These are phyloP conservation scores for Lucinisca nassula DNA, from an alignment of 2,888 invertebrate species.

Conservation along the genomic window DNA sequence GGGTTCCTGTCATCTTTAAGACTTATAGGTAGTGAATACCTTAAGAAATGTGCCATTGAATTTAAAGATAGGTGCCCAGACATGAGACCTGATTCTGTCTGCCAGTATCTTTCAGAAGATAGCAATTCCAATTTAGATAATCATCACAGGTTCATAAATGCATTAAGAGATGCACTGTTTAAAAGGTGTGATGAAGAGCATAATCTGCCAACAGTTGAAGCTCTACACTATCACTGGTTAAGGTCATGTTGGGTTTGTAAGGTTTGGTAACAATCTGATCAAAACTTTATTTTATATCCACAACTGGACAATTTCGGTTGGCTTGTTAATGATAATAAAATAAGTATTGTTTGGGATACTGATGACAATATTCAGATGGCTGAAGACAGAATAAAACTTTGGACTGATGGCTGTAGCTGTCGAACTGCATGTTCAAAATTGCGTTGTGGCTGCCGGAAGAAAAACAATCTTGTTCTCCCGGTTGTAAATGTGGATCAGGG, in stretches of 20 bases:
- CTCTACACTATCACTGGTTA: not conserved
- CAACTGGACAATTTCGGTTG: not conserved
- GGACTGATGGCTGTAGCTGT: constrained; percentile 19
- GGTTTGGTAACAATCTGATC: constrained; percentile 6
- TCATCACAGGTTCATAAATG: not conserved
- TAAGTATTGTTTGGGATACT: constrained; percentile 15
- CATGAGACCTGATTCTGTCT: not conserved
- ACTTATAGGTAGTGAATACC: constrained; percentile 13
- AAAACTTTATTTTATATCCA: not conserved
- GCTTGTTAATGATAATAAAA: not conserved
- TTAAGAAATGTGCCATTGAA: not conserved
- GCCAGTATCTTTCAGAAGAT: not conserved
- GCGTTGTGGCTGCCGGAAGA: constrained; percentile 10
- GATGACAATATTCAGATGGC: not conserved
- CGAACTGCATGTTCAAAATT: not conserved
- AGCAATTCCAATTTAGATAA: not conserved
- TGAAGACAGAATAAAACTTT: not conserved
- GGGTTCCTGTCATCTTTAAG: constrained; percentile 13
- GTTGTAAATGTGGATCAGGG: constrained; percentile 7
- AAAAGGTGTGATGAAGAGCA: constrained; percentile 13
- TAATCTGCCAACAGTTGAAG: constrained; percentile 5
- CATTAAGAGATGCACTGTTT: constrained; percentile 5
- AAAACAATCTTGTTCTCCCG: not conserved
- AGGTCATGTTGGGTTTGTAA: constrained; percentile 19
- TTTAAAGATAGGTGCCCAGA: not conserved